Evolutionary conservation across 2,888 invertebrate genomes (phyloP), one percentile per base, ranked within the genome.

Genomic region (Caenorhabditis sp.): DNA sequence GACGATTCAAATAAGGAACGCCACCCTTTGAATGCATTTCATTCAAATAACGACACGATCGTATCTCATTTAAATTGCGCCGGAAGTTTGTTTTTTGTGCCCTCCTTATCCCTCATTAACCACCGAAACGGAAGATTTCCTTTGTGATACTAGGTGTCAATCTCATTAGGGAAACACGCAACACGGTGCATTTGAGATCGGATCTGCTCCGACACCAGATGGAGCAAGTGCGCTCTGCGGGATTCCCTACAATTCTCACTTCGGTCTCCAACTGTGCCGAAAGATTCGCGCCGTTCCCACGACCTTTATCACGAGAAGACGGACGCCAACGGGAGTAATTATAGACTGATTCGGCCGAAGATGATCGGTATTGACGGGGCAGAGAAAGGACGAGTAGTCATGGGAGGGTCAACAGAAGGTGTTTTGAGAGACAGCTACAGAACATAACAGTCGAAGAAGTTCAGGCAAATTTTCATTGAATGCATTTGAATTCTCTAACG

Each of bases 1-100:
- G 13, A 48, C 45, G n/a, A n/a, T n/a, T n/a, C n/a, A n/a, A n/a
- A n/a, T n/a, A n/a, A n/a, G n/a, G n/a, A n/a, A 35, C 8, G 35
- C 7, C 7, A 35, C 7, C 11, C 35, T 35, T 9, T 39, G 53
- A 30, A 9, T 35, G 6, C 35, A 2, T 45, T 20, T 52, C 52
- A 13, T 35, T 20, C 52, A 17, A 50, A 50, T 22, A 20, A 35
- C 35, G 8, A 15, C 13, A 30, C n/a, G 17, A 15, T 35, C 8
- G 22, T 50, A 7, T 58, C 43, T 1, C 2, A 41, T 58, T 56
- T 26, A n/a, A 45, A 58, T 45, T 30, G 8, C 62, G 46, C 20
- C 65, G 65, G 65, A 65, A 55, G 65, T 65, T 65, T 65, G 53
- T 65, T 65, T 65, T 65, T 55, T 55, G 13, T 30, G 35, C 7